Conservation (phyloP, 2,888 invertebrate genomes). For the Sabatieria punctata region DNA sequence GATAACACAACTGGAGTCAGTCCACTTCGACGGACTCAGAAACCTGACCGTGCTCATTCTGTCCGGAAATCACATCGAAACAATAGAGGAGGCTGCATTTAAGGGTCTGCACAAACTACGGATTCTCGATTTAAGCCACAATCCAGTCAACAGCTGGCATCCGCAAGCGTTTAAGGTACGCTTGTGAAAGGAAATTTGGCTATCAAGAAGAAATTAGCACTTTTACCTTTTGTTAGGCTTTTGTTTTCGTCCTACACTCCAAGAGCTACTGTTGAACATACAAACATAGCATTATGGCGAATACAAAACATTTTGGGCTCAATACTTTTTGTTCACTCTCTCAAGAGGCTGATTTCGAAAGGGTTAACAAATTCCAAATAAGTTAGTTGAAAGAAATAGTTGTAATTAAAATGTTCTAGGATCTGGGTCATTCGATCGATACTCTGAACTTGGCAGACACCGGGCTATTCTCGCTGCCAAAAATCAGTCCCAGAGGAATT, state of each 20-base stretch:
- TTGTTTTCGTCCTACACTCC: slow-evolving; percentile 4
- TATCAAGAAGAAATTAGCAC: too few relatives aligned
- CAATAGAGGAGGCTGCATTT: slow-evolving; percentile 25
- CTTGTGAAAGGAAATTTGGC: too few relatives aligned
- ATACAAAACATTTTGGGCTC: too few relatives aligned
- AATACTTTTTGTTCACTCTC: too few relatives aligned
- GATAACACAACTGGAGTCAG: slow-evolving; percentile 11
- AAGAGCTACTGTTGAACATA: neutral
- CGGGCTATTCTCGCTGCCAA: slow-evolving; percentile 26
- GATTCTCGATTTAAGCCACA: slow-evolving; percentile 22
- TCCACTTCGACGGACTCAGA: slow-evolving; percentile 15
- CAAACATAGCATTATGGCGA: too few relatives aligned
- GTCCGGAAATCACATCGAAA: slow-evolving; percentile 19
- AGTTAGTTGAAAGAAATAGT: too few relatives aligned
- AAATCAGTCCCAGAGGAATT: slow-evolving; percentile 18
- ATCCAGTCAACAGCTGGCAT: slow-evolving; percentile 28
- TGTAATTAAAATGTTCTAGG: slow-evolving; percentile 15
- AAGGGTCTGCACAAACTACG: slow-evolving; percentile 17
- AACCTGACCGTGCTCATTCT: slow-evolving; percentile 18
- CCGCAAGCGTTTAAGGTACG: slow-evolving; percentile 22
- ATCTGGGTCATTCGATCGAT: slow-evolving; percentile 19
- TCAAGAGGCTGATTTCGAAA: too few relatives aligned
- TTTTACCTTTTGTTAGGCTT: too few relatives aligned
- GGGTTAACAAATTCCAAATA: too few relatives aligned
- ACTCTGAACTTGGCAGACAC: slow-evolving; percentile 23